Evolutionary conservation across 2,888 invertebrate species (phyloP).

Genomic region (Melolontha melolontha): DNA sequence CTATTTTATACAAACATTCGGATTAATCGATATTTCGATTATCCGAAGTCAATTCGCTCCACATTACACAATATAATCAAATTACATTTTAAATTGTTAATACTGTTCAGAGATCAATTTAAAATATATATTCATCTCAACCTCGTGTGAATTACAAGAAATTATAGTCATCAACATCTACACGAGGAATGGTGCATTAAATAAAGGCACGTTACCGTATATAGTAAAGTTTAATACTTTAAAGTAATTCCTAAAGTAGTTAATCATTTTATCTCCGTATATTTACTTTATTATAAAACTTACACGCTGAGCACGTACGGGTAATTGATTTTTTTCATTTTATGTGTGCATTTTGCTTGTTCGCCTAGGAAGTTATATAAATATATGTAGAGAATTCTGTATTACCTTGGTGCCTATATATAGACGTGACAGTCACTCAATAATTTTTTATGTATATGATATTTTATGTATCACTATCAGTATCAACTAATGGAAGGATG

Average conservation of each 20-base stretch:
- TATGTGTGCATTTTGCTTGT: conserved; percentile 25
- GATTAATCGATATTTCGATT: too few relatives aligned
- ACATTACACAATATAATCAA: too few relatives aligned
- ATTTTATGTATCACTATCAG: conserved; percentile 10
- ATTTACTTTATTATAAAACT: conserved; percentile 18
- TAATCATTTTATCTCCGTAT: conserved; percentile 36
- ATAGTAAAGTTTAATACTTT: conserved; percentile 13
- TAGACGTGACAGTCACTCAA: conserved; percentile 31
- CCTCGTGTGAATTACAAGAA: conserved; percentile 5
- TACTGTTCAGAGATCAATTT: too few relatives aligned
- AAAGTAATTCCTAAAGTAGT: conserved; percentile 25
- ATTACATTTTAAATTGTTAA: too few relatives aligned
- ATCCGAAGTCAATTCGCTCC: too few relatives aligned
- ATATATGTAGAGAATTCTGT: conserved; percentile 20
- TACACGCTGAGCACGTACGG: conserved; percentile 21
- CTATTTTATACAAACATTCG: too few relatives aligned
- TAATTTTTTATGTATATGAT: conserved; percentile 31
- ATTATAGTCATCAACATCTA: too few relatives aligned
- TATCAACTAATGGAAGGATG: conserved; percentile 5
- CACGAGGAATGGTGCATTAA: conserved; percentile 10
- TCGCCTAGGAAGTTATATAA: conserved; percentile 35
- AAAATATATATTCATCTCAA: too few relatives aligned
- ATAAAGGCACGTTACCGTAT: conserved; percentile 18
- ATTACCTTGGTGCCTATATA: conserved; percentile 33
- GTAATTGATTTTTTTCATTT: conserved; percentile 35